A percentile compares a stretch with the other conserved stretches of the same genome.
Conservation (phyloP, 2,797 vertebrate genomes). For the Molossus alvarezi region DNA sequence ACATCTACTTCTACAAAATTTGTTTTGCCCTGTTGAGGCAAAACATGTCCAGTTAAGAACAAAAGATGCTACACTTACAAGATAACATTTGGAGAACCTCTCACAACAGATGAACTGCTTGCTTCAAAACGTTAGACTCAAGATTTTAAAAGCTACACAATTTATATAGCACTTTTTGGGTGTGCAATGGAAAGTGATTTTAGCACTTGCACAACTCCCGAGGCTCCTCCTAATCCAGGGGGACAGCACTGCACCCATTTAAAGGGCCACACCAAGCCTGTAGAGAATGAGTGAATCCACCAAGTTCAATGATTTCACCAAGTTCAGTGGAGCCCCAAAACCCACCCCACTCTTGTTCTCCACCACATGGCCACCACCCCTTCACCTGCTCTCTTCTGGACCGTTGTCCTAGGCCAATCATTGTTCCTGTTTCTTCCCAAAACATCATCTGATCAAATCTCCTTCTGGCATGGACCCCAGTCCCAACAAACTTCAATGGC, state of each 20-base stretch:
- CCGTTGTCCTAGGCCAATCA: background rate
- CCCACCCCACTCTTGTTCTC: background rate
- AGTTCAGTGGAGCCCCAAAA: background rate
- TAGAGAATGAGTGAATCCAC: background rate
- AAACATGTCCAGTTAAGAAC: background rate
- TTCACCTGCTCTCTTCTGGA: background rate
- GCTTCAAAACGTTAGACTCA: background rate
- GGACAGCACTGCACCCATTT: background rate
- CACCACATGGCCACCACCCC: background rate
- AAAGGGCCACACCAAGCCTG: constrained; percentile 2
- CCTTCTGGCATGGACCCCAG: background rate
- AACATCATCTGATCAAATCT: background rate
- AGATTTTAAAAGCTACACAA: constrained; percentile 32
- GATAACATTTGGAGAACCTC: background rate
- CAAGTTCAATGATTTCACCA: background rate
- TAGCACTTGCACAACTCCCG: background rate
- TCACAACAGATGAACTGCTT: background rate
- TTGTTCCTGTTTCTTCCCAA: background rate
- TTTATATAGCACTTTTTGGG: background rate
- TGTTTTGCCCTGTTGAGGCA: background rate
- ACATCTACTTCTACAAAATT: constrained; percentile 50
- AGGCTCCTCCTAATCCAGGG: background rate
- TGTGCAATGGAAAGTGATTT: background rate
- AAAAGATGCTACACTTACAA: background rate
- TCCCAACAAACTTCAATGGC: background rate